Evolutionary conservation across 1,140 invertebrate genomes (phyloP).

Genomic region (Magallana angulata): DNA sequence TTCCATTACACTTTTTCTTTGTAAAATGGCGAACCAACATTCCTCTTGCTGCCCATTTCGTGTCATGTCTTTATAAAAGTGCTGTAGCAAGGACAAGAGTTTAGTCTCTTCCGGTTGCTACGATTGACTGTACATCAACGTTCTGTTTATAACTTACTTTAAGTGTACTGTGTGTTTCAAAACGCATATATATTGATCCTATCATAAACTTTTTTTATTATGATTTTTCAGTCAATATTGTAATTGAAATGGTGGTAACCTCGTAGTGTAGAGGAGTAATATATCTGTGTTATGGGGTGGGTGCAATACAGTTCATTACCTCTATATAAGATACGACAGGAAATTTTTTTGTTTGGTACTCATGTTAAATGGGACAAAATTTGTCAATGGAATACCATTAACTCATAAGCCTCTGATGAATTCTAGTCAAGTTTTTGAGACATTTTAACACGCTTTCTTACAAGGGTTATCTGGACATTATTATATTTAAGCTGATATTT

Average conservation of each 20-base stretch:
- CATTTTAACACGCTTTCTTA: constrained; percentile 8
- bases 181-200: constrained; percentile 29
- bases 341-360: neutral
- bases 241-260: neutral
- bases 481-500: constrained; percentile 34
- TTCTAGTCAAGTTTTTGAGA: neutral
- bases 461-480: neutral
- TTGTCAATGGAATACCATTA: neutral
- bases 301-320: neutral
- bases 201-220: neutral
- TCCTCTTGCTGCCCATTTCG: neutral
- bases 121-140: neutral
- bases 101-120: constrained; percentile 2
- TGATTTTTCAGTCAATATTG: constrained; percentile 5
- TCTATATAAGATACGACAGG: neutral
- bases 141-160: neutral
- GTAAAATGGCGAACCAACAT: constrained; percentile 27
- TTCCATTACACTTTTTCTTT: neutral
- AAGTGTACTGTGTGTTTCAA: constrained; percentile 30
- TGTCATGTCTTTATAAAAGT: constrained; percentile 26
- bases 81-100: neutral
- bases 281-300: neutral
- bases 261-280: neutral
- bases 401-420: neutral
- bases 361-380: neutral